These are phyloP conservation scores for Chorisops tibialis DNA, from an alignment of 2,888 invertebrate species.

Conservation along the genomic window DNA sequence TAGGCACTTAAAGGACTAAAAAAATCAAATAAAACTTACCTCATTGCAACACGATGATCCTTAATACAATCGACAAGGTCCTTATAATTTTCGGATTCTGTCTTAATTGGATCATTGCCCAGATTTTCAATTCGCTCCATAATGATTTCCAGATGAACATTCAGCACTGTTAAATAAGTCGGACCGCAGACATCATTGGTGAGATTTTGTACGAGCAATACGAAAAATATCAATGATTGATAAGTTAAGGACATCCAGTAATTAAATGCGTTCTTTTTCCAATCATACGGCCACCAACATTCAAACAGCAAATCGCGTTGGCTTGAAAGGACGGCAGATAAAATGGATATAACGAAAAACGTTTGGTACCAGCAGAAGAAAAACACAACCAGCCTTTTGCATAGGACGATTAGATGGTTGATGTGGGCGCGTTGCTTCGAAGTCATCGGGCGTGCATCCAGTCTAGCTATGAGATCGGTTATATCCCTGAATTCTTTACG, in stretches of 20 bases:
- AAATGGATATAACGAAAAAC: neutral
- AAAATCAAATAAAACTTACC: too few relatives aligned
- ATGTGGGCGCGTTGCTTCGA: neutral
- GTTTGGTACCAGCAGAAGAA: slow-evolving; percentile 1
- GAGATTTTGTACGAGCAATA: neutral
- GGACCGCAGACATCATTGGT: slow-evolving; percentile 6
- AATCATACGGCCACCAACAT: slow-evolving; percentile 13
- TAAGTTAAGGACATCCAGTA: slow-evolving; percentile 2
- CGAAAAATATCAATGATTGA: neutral
- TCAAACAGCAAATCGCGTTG: neutral
- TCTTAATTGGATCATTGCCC: neutral
- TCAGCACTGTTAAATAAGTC: neutral
- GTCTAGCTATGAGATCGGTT: neutral
- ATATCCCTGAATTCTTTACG: neutral
- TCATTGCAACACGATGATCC: neutral
- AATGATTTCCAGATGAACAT: slow-evolving; percentile 1
- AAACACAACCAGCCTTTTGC: neutral
- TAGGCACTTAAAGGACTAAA: too few relatives aligned
- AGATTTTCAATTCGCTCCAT: neutral
- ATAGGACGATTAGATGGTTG: neutral
- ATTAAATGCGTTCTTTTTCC: neutral
- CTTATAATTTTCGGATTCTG: neutral
- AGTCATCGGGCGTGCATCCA: neutral
- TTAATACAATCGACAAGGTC: neutral
- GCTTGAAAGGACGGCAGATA: slow-evolving; percentile 1